Conservation (phyloP, 2,888 invertebrate genomes). For the Dioctria rufipes region DNA sequence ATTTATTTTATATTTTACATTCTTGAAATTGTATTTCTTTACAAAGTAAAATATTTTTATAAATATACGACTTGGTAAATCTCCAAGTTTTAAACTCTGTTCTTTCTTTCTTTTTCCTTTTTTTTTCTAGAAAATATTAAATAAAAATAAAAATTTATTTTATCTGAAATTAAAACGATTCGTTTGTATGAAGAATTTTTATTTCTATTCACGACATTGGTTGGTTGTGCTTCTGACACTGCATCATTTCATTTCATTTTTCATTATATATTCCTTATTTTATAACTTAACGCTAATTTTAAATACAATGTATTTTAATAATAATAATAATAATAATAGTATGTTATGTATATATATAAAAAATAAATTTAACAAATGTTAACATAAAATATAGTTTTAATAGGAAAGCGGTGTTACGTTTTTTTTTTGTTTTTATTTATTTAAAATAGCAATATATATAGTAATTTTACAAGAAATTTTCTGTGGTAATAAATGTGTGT, state of each 20-base stretch:
- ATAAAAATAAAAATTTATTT: slow-evolving; percentile 15
- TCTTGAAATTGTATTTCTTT: neutral
- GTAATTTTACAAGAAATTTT: slow-evolving; percentile 33
- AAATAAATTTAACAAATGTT: slow-evolving; percentile 50
- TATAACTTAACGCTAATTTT: slow-evolving; percentile 27
- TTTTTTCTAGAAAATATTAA: neutral
- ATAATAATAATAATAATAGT: neutral
- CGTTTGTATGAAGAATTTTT: slow-evolving; percentile 23
- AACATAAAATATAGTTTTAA: slow-evolving; percentile 51
- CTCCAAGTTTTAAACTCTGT: neutral
- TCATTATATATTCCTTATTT: slow-evolving; percentile 17
- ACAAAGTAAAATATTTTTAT: slow-evolving; percentile 16
- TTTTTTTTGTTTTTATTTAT: slow-evolving; percentile 27
- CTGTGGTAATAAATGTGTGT: neutral
- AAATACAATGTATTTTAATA: slow-evolving; percentile 20
- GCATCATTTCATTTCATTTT: neutral
- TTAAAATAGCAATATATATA: slow-evolving; percentile 29
- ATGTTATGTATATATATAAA: slow-evolving; percentile 46
- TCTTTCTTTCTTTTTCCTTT: neutral
- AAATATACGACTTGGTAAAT: slow-evolving; percentile 30
- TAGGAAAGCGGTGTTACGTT: slow-evolving; percentile 47
- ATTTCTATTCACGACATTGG: slow-evolving; percentile 43
- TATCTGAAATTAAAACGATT: neutral
- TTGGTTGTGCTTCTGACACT: slow-evolving; percentile 41
- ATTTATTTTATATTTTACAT: slow-evolving; percentile 12